Conservation (phyloP, 1,140 invertebrate species). For the Armadillidium nasatum region DNA sequence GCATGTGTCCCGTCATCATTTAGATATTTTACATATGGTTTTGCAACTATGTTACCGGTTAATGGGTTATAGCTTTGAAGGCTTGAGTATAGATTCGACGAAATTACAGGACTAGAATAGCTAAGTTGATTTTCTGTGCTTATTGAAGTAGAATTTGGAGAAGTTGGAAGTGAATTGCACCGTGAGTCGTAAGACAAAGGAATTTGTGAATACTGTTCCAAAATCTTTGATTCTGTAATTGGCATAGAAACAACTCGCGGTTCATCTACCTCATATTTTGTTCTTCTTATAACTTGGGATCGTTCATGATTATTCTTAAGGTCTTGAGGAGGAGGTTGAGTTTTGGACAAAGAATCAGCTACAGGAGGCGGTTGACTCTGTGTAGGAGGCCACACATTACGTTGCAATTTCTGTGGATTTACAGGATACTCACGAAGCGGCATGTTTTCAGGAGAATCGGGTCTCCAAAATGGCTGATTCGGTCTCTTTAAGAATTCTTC, state of each 20-base stretch:
- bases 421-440: constrained; percentile 68
- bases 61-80: constrained; percentile 44
- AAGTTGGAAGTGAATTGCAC: constrained; percentile 10
- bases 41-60: constrained; percentile 45
- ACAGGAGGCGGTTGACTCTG: constrained; percentile 39
- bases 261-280: constrained; percentile 51
- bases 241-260: not conserved
- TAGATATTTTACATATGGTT: constrained; percentile 37
- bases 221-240: not conserved
- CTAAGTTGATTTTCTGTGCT: not conserved
- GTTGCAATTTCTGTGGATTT: constrained; percentile 67
- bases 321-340: constrained; percentile 28
- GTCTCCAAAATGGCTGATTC: constrained; percentile 57
- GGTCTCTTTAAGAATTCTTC: constrained; percentile 76
- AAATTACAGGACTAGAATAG: constrained; percentile 29
- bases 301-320: constrained; percentile 29
- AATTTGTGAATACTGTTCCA: not conserved
- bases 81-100: constrained; percentile 37
- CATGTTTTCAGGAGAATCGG: constrained; percentile 48
- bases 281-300: constrained; percentile 50
- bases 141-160: constrained; percentile 7
- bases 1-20: constrained; percentile 21
- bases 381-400: constrained; percentile 65
- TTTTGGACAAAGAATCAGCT: constrained; percentile 37
- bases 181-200: constrained; percentile 8